Evolutionary conservation across 1,140 invertebrate species (phyloP), one percentile per base, ranked within the genome.

Genomic region (Drosophila albomicans): DNA sequence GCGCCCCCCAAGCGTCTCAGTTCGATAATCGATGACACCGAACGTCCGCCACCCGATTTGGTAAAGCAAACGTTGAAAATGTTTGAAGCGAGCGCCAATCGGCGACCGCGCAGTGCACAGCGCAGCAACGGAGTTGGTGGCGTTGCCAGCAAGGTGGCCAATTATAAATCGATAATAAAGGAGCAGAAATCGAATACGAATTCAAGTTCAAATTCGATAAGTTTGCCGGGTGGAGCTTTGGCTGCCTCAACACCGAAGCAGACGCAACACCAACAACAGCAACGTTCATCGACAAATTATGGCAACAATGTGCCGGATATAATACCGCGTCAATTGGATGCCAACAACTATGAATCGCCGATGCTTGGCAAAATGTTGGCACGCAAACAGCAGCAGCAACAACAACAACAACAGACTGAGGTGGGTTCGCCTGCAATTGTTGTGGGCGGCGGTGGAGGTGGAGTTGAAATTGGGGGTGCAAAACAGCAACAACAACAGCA

Each of bases 21-120:
- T 56, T 95, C 96, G 1, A 93, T 96, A n/a, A 93, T 96, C 62
- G 95, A 95, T 66, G 96, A 97, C 46, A 95, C 95, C 0, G 97
- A 98, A 75, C 94, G 97, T 15, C 97, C 97, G 1, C 96, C 96
- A 2, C 95, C 96, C 1, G 97, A 98, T 94, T 94, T 97, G 51
- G 97, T 98, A 43, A 97, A 96, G 82, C 96, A 96, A 49, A 96
- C 96, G 1, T 94, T 97, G 72, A 95, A 96, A 79, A 96, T 97
- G 82, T 98, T 98, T 92, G 97, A 98, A 91, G 94, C 94, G 30
- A 94, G 95, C 4, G 94, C 95, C n/a, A 93, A 94, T 79, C 92
- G 94, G 0, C 92, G 94, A 2, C 93, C 93, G 20, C 92, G 90
- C 5, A 32, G 65, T 0, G 61, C 79, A 2, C 80, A 76, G 58